These are phyloP conservation scores for Raja brachyura DNA, from an alignment of 2,113 vertebrate genomes.

Conservation along the genomic window DNA sequence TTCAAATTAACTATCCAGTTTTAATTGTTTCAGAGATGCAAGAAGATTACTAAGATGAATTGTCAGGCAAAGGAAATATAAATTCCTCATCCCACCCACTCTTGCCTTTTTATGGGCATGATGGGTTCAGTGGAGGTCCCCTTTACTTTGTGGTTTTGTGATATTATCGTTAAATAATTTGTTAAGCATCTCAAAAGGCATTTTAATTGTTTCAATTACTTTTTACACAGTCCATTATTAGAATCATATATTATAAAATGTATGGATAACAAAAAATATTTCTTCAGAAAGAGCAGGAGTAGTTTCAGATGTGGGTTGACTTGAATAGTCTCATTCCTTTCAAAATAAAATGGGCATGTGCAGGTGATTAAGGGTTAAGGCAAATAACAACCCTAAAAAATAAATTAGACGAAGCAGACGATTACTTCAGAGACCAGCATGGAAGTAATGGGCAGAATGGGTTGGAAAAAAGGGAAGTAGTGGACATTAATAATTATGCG, in stretches of 20 bases:
- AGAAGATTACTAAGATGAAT: background rate
- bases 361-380: background rate
- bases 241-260: too few relatives aligned
- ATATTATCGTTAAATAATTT: background rate
- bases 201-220: background rate
- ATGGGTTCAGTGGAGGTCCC: background rate
- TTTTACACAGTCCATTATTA: too few relatives aligned
- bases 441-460: too few relatives aligned
- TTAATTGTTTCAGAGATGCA: background rate
- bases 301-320: too few relatives aligned
- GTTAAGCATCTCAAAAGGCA: background rate
- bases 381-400: background rate
- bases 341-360: background rate
- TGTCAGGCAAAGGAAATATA: background rate
- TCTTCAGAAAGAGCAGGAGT: too few relatives aligned
- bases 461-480: too few relatives aligned
- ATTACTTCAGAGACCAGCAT: background rate
- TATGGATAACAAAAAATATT: too few relatives aligned
- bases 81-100: background rate
- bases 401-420: background rate
- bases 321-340: too few relatives aligned
- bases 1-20: background rate
- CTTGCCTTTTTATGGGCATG: background rate
- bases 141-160: background rate
- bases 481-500: too few relatives aligned